Evolutionary conservation across 2,888 invertebrate genomes (phyloP).

Genomic region (Ennomos quercinarius): DNA sequence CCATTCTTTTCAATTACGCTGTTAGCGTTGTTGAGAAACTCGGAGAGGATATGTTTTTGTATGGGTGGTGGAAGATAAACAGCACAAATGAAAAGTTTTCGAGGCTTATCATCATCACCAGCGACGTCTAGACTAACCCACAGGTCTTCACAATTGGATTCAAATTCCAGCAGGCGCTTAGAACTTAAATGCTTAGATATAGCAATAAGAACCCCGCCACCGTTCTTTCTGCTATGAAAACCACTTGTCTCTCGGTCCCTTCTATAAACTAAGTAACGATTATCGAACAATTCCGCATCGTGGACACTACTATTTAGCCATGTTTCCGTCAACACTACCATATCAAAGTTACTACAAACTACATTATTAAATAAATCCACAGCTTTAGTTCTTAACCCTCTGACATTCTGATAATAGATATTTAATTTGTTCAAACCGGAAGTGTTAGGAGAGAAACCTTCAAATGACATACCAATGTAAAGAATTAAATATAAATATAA

Average conservation of each 20-base stretch:
- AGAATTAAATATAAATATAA: neutral
- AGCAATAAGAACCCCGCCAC: constrained; percentile 20
- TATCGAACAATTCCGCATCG: constrained; percentile 34
- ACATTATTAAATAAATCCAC: constrained; percentile 29
- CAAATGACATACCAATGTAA: neutral
- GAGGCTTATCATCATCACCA: too few species aligned
- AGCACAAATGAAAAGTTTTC: neutral
- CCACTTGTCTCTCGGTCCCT: constrained; percentile 29
- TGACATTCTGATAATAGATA: constrained; percentile 35
- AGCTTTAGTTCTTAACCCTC: constrained; percentile 32
- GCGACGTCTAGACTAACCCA: constrained; percentile 6
- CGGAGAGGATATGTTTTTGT: constrained; percentile 4
- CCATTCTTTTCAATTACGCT: constrained; percentile 3
- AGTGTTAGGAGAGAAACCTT: neutral
- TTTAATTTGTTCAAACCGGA: neutral
- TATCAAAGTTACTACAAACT: constrained; percentile 14
- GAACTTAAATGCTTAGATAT: constrained; percentile 15
- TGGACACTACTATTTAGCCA: too few species aligned
- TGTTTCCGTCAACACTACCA: too few species aligned
- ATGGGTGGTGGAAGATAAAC: constrained; percentile 31
- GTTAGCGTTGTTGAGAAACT: constrained; percentile 9
- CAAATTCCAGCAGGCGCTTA: constrained; percentile 9
- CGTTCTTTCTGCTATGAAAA: constrained; percentile 6
- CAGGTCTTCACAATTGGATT: constrained; percentile 25
- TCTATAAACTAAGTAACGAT: constrained; percentile 36